phyloP scores from a whole-genome alignment of 1,140 invertebrate species.

The Caerostris darwini region DNA sequence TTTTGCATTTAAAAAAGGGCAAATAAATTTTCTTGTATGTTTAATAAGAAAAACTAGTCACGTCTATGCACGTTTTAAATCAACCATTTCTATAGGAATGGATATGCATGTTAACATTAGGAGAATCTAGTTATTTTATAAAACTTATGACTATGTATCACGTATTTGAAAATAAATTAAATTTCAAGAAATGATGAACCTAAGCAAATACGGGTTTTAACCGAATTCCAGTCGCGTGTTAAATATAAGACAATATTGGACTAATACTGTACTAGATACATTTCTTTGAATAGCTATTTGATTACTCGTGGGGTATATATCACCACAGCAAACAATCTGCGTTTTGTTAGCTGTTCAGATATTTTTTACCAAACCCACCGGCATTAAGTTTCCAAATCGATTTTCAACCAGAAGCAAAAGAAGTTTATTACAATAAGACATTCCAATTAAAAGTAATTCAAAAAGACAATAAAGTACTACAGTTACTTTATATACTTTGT shows the following conservation, averaged over 20 bases:
- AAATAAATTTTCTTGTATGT: too few relatives aligned
- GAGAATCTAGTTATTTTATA: too few relatives aligned
- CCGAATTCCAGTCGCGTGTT: background rate
- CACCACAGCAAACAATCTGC: background rate
- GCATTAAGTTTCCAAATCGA: slow-evolving; percentile 13
- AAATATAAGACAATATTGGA: background rate
- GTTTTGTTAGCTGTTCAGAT: slow-evolving; percentile 16
- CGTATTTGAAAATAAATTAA: background rate
- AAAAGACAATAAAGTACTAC: too few relatives aligned
- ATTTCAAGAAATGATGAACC: background rate
- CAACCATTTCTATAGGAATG: too few relatives aligned
- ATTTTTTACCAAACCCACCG: background rate
- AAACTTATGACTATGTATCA: too few relatives aligned
- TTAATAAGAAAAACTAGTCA: too few relatives aligned
- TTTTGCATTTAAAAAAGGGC: too few relatives aligned
- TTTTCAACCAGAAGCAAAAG: slow-evolving; percentile 3
- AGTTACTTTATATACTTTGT: too few relatives aligned
- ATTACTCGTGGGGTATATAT: slow-evolving; percentile 1
- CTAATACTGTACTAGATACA: background rate
- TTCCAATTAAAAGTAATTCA: too few relatives aligned
- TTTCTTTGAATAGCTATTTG: background rate
- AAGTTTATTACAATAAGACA: slow-evolving; percentile 38
- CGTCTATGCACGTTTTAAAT: too few relatives aligned
- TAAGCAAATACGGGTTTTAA: background rate
- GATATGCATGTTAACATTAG: too few relatives aligned